These are phyloP conservation scores for Chaitophorus viminalis DNA, from an alignment of 2,888 invertebrate species.

Conservation along the genomic window DNA sequence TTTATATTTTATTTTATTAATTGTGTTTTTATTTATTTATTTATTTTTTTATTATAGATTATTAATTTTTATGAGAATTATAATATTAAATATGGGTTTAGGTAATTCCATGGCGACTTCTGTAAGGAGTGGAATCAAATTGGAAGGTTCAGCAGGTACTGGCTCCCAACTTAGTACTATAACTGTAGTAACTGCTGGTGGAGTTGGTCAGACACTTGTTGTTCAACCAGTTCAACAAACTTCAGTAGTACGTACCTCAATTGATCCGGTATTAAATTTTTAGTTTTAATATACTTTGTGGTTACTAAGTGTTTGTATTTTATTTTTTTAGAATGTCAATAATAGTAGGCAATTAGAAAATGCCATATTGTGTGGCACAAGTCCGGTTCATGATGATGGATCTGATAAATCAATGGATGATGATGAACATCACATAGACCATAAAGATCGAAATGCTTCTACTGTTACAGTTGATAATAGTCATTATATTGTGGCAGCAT, in stretches of 20 bases:
- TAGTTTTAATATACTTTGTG: neutral
- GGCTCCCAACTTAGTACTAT: constrained; percentile 61
- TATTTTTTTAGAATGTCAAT: constrained; percentile 42
- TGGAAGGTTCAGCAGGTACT: constrained; percentile 53
- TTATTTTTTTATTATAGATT: neutral
- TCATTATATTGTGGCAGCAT: constrained; percentile 62
- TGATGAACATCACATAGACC: constrained; percentile 62
- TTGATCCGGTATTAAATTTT: constrained; percentile 35
- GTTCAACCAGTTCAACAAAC: constrained; percentile 63
- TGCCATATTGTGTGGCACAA: constrained; percentile 48
- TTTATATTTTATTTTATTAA: neutral
- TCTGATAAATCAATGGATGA: constrained; percentile 59
- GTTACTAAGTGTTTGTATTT: neutral
- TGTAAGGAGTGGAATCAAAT: constrained; percentile 58
- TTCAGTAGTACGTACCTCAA: constrained; percentile 43
- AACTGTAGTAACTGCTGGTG: constrained; percentile 63
- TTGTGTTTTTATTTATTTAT: too few relatives aligned
- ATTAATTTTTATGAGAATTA: neutral
- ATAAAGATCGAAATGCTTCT: constrained; percentile 59
- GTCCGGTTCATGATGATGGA: constrained; percentile 60
- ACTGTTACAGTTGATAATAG: constrained; percentile 63
- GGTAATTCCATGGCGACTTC: constrained; percentile 59
- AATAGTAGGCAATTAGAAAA: constrained; percentile 55
- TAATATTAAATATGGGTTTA: constrained; percentile 33
- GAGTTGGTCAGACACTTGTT: constrained; percentile 63